phyloP scores from a whole-genome alignment of 2,113 vertebrate species.

The Catagonus wagneri region DNA sequence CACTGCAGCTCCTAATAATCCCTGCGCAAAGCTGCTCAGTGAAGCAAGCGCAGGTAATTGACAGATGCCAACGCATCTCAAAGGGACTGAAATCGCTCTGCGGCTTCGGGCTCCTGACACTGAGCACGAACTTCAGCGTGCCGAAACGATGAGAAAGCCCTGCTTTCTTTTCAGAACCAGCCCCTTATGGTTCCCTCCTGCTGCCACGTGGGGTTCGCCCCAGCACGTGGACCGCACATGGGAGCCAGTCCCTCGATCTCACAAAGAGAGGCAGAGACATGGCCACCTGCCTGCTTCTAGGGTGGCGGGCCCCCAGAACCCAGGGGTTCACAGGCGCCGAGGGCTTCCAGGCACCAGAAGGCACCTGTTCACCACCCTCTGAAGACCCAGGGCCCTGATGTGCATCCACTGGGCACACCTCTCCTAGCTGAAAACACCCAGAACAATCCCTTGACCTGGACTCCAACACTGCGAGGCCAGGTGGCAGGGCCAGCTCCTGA shows the following conservation, averaged over 20 bases:
- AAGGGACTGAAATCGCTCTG: accelerated
- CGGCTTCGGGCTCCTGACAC: accelerated
- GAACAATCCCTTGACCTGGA: background rate
- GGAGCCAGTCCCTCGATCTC: too few relatives aligned
- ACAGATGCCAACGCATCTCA: accelerated
- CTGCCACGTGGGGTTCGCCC: accelerated
- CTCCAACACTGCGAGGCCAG: background rate
- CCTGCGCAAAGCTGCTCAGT: accelerated
- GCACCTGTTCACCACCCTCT: background rate
- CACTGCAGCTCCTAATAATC: background rate
- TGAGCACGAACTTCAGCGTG: accelerated
- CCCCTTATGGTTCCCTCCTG: background rate
- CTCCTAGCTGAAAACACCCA: background rate
- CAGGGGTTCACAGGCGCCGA: accelerated
- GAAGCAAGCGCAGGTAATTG: accelerated
- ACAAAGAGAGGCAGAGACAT: accelerated
- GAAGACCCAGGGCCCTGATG: accelerated
- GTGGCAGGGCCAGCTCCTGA: background rate
- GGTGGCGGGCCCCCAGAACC: accelerated
- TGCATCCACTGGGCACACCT: accelerated
- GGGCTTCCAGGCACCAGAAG: background rate
- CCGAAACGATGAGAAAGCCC: accelerated
- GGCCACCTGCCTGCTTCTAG: background rate
- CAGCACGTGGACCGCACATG: accelerated
- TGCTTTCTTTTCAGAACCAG: background rate